phyloP scores from a whole-genome alignment of 2,797 vertebrate genomes.

The Halcyon smyrnensis region DNA sequence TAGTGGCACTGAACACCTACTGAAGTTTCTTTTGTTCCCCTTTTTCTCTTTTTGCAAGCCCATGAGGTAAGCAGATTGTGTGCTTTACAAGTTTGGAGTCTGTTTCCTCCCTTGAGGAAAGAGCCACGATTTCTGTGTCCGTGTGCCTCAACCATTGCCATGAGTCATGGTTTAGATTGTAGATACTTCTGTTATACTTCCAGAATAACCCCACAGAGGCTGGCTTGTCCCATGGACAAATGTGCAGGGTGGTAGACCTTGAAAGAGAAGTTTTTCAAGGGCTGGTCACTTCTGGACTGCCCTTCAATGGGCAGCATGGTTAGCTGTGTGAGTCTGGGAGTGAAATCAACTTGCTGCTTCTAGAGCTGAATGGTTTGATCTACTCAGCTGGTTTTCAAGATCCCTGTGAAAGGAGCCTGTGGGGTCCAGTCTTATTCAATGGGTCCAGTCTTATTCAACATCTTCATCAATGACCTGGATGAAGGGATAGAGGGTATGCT shows the following conservation, averaged over 20 bases:
- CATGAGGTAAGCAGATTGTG: neutral
- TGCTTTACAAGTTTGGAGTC: neutral
- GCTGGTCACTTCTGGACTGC: neutral
- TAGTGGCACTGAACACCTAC: neutral
- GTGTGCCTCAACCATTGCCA: neutral
- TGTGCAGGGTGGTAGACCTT: neutral
- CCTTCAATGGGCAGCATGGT: neutral
- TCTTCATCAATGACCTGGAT: too few relatives aligned
- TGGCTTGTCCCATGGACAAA: neutral
- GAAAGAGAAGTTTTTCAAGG: neutral
- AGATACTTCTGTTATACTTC: neutral
- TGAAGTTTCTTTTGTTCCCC: neutral
- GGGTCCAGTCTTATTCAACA: too few relatives aligned
- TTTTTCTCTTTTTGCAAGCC: neutral
- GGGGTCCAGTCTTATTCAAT: too few relatives aligned
- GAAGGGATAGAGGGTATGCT: too few relatives aligned
- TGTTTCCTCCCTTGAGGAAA: neutral
- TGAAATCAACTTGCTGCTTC: neutral
- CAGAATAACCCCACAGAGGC: neutral
- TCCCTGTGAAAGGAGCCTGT: neutral
- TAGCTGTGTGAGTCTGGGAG: neutral
- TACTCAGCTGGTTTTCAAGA: neutral
- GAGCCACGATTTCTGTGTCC: neutral
- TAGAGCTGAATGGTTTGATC: neutral
- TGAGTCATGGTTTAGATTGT: neutral